Percentiles rank a stretch among this genome's conserved stretches.
These are phyloP conservation scores for Brachyalestes nurse DNA, from an alignment of 2,797 vertebrate genomes.

Conservation along the genomic window DNA sequence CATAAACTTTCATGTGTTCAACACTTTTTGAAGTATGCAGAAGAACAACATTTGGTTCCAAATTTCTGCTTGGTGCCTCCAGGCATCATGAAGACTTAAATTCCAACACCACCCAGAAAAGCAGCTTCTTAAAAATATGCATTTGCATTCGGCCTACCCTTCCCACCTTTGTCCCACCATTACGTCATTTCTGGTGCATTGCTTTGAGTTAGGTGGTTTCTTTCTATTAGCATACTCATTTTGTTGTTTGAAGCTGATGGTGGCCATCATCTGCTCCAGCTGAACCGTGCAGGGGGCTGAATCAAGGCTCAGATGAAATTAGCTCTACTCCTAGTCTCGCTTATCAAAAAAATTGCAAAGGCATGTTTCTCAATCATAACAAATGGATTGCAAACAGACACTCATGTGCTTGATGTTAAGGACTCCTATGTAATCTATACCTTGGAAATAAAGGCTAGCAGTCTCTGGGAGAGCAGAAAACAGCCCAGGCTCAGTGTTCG, in stretches of 20 bases:
- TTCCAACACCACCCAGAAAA: too few relatives aligned
- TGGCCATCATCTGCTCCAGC: constrained; percentile 26
- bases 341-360: constrained; percentile 53
- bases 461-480: constrained; percentile 27
- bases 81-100: too few relatives aligned
- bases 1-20: too few relatives aligned
- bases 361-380: constrained; percentile 55
- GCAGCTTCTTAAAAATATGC: too few relatives aligned
- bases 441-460: constrained; percentile 36
- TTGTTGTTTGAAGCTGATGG: constrained; percentile 9
- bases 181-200: neutral
- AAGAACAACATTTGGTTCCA: too few relatives aligned
- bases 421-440: constrained; percentile 52
- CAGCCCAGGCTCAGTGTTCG: neutral
- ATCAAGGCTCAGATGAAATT: constrained; percentile 31
- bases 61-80: too few relatives aligned
- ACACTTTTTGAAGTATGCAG: too few relatives aligned
- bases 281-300: constrained; percentile 12
- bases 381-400: constrained; percentile 52
- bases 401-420: constrained; percentile 50
- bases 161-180: neutral
- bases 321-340: constrained; percentile 26
- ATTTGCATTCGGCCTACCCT: too few relatives aligned
- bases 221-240: neutral
- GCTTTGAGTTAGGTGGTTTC: neutral